Evolutionary conservation across 2,888 invertebrate genomes (phyloP), one percentile per base, ranked within the genome.

Genomic region (Dynastes grantii): DNA sequence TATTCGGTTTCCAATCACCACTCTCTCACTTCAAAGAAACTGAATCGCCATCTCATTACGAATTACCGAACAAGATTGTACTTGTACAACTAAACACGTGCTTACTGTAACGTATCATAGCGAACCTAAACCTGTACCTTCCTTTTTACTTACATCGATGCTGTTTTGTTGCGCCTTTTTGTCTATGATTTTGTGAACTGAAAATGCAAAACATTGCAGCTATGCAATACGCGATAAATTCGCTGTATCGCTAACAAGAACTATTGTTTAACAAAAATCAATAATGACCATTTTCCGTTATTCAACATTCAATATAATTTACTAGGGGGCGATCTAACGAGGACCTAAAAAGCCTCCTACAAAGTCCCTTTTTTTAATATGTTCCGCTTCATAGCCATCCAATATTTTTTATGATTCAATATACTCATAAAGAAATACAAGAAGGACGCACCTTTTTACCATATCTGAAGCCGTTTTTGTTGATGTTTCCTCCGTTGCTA

Each of bases 401-500:
- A n/a, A n/a, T 16, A n/a, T 53, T 53, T 53, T 53, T 53, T 53
- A 16, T 16, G 16, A 16, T 53, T 53, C 16, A 53, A 53, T 53
- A 5, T 16, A n/a, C 53, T 13, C n/a, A 16, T 16, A 53, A 53
- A 53, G 53, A 53, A 53, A 53, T 53, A 53, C n/a, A 68, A 68
- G 49, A 73, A 22, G 73, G 78, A 85, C 87, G 82, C 82, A 88
- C 89, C 89, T 88, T 87, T 89, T 89, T 81, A 89, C 89, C 89
- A 89, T 89, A 84, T 88, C 88, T 86, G 88, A 85, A 85, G 88
- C 88, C 87, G 87, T 88, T 84, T 86, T 88, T 85, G 86, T 87
- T 86, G 87, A 86, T 81, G 83, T 83, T 75, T 40, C 37, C 27
- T 27, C 37, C 27, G 11, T 22, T 64, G 51, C 71, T 79, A 37